Conservation (phyloP, 2,797 vertebrate species). For the Tadarida brasiliensis region DNA sequence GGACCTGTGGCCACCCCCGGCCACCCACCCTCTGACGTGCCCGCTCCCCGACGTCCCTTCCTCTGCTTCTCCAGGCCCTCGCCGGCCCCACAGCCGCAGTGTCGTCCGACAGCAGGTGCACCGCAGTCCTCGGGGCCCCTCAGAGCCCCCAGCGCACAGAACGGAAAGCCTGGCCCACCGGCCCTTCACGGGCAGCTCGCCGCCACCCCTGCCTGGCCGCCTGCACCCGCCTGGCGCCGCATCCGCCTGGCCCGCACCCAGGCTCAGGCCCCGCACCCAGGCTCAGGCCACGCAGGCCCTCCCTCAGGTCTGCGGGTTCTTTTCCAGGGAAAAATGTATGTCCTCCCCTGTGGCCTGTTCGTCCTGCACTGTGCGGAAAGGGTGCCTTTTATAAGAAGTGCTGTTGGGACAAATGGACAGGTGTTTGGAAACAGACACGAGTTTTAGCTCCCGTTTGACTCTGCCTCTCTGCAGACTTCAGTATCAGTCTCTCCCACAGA, state of each 20-base stretch:
- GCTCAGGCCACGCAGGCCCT: rapidly evolving
- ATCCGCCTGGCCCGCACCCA: too few species aligned
- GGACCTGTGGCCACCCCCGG: not conserved
- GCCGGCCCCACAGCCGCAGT: not conserved
- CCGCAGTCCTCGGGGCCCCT: rapidly evolving
- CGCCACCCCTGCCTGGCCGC: not conserved
- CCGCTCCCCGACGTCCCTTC: not conserved
- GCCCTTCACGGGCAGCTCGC: rapidly evolving
- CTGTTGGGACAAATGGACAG: not conserved
- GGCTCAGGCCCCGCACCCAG: too few species aligned
- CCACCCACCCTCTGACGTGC: too few species aligned
- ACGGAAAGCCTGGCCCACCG: too few species aligned
- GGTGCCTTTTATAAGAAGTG: not conserved
- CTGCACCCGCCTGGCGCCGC: too few species aligned
- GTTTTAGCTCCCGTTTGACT: not conserved
- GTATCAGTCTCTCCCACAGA: rapidly evolving
- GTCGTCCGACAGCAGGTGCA: not conserved
- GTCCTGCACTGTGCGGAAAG: not conserved
- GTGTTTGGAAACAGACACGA: not conserved
- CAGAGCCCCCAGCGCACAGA: not conserved
- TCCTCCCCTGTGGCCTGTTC: too few species aligned
- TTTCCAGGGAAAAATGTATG: rapidly evolving
- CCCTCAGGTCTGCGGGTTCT: not conserved
- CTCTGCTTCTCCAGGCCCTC: too few species aligned
- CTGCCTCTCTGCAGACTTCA: not conserved